phyloP scores from a whole-genome alignment of 2,888 invertebrate species.

The Portevinia maculata region DNA sequence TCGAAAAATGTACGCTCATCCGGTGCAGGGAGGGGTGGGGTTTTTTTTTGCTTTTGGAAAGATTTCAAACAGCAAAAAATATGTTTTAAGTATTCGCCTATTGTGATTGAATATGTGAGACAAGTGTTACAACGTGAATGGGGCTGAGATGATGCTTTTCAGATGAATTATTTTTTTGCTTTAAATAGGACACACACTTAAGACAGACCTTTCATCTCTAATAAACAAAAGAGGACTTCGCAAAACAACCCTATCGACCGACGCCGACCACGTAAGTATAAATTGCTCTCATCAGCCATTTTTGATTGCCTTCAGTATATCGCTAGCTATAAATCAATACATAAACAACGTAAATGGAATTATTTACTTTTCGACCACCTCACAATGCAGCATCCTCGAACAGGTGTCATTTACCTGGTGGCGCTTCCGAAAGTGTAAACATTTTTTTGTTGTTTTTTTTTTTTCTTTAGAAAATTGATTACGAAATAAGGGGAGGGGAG shows the following conservation, averaged over 20 bases:
- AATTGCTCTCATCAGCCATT: not conserved
- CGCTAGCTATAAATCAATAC: not conserved
- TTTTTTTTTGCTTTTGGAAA: conserved; percentile 7
- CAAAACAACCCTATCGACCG: not conserved
- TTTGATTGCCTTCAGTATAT: not conserved
- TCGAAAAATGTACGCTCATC: no score
- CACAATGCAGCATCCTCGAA: conserved; percentile 24
- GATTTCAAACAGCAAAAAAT: conserved; percentile 7
- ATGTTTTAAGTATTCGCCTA: conserved; percentile 3
- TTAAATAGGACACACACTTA: not conserved
- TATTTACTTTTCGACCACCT: not conserved
- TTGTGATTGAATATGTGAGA: conserved; percentile 20
- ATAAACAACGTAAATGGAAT: not conserved
- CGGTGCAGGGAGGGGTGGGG: no score
- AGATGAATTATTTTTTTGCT: not conserved
- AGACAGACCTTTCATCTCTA: no score
- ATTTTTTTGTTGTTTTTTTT: not conserved
- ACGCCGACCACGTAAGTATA: not conserved
- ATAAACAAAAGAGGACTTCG: no score
- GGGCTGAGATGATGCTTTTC: not conserved
- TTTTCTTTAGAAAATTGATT: conserved; percentile 13
- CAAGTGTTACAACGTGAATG: conserved; percentile 28
- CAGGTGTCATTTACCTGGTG: conserved; percentile 56
- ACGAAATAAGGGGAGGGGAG: conserved; percentile 35
- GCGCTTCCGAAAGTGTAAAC: conserved; percentile 2